Evolutionary conservation across 2,113 vertebrate genomes (phyloP).

Genomic region (Oncorhynchus tshawytscha): DNA sequence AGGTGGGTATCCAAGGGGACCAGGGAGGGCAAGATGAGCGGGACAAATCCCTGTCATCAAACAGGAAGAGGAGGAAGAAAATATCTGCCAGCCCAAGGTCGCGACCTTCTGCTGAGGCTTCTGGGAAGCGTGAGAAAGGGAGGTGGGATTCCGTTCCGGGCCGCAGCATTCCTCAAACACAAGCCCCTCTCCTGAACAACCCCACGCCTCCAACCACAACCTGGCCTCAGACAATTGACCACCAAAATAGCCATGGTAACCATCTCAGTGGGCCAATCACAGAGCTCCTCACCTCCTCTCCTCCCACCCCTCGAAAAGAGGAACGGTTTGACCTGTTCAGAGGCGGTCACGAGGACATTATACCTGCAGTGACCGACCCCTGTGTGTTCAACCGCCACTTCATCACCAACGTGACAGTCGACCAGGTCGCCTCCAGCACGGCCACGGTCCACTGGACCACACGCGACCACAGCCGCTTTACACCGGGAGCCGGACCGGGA

Average conservation of each 20-base stretch:
- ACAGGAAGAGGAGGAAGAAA: conserved; percentile 47
- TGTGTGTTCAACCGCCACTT: conserved; percentile 88
- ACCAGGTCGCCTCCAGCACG: conserved; percentile 76
- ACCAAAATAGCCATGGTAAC: not conserved
- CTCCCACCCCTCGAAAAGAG: conserved; percentile 10
- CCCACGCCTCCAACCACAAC: not conserved
- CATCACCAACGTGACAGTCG: conserved; percentile 85
- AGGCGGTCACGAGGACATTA: conserved; percentile 24
- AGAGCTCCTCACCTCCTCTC: conserved; percentile 2
- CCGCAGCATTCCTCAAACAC: conserved; percentile 18
- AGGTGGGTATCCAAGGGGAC: conserved; percentile 55
- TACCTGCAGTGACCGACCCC: conserved; percentile 80
- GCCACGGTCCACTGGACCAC: conserved; percentile 83
- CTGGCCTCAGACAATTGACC: conserved; percentile 1
- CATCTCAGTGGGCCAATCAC: conserved; percentile 12
- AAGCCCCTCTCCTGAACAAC: conserved; percentile 12
- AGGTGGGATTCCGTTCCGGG: conserved; percentile 31
- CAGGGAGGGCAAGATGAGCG: conserved; percentile 44
- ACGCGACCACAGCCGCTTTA: conserved; percentile 70
- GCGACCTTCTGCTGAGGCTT: conserved; percentile 34
- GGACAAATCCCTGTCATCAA: conserved; percentile 14
- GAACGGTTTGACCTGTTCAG: conserved; percentile 60
- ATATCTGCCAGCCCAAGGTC: conserved; percentile 30
- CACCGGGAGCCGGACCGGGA: conserved; percentile 41
- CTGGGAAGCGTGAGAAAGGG: conserved; percentile 35